Evolutionary conservation across 35 echinoderm and acorn worm species (phyloP).

Genomic region (Lytechinus variegatus): DNA sequence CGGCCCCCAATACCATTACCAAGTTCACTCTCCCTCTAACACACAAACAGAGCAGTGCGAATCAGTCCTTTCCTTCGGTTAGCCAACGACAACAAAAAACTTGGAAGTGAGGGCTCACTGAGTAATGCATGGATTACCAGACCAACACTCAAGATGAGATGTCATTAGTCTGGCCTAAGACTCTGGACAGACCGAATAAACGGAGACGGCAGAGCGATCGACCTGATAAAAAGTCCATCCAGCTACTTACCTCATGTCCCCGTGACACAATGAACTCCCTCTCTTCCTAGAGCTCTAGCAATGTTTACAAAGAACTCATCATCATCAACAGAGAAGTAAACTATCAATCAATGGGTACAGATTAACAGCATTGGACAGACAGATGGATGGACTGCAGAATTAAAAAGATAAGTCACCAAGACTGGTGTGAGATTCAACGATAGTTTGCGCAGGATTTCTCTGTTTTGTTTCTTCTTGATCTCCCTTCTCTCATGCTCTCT

Average conservation of each 20-base stretch:
- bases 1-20: neutral
- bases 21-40: neutral
- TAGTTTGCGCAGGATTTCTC: slow-evolving; percentile 10
- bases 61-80: neutral
- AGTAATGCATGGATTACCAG: slow-evolving; percentile 12
- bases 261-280: neutral
- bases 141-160: neutral
- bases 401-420: neutral
- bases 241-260: neutral
- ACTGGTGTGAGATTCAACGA: neutral
- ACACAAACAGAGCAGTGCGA: neutral
- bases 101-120: slow-evolving; percentile 1
- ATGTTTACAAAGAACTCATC: slow-evolving; percentile 13
- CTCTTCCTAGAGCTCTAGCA: neutral
- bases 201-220: neutral
- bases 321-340: neutral
- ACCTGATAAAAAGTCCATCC: neutral
- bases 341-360: neutral
- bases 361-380: neutral
- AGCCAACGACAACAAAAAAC: neutral
- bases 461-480: neutral
- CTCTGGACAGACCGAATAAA: neutral
- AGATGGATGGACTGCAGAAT: neutral
- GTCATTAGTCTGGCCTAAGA: slow-evolving; percentile 10
- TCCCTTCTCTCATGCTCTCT: neutral